Conservation (phyloP, 2,888 invertebrate species). For the Pyralis farinalis region DNA sequence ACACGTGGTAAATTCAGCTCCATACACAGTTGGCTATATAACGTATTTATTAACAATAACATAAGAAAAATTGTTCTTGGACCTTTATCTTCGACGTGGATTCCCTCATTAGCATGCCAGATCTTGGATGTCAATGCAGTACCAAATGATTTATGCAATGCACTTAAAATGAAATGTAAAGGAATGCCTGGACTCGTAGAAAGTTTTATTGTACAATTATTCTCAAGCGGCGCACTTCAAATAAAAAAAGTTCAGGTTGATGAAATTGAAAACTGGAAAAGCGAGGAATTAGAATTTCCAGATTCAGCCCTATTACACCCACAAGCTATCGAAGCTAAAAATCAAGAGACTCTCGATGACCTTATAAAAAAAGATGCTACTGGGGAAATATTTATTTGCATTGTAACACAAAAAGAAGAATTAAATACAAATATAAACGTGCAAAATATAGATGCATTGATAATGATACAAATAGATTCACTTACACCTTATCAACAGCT, state of each 20-base stretch:
- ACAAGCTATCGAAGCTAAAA: conserved; percentile 47
- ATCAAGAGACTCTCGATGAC: conserved; percentile 49
- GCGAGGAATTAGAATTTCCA: conserved; percentile 60
- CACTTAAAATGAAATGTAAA: conserved; percentile 63
- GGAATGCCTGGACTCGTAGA: conserved; percentile 78
- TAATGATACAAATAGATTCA: conserved; percentile 79
- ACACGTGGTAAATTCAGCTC: conserved; percentile 59
- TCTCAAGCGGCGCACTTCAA: conserved; percentile 68
- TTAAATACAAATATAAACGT: conserved; percentile 56
- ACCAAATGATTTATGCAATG: conserved; percentile 70
- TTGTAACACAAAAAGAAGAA: conserved; percentile 52
- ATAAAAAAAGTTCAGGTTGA: conserved; percentile 42
- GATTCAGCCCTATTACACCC: conserved; percentile 44
- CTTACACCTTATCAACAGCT: conserved; percentile 81
- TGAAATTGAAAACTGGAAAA: conserved; percentile 38
- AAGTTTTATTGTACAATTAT: conserved; percentile 69
- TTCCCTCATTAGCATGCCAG: conserved; percentile 81
- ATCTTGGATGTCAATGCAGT: conserved; percentile 81
- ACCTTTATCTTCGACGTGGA: conserved; percentile 53
- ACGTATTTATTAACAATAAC: conserved; percentile 53
- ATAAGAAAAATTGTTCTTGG: conserved; percentile 65
- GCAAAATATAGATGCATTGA: conserved; percentile 67
- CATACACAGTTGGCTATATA: conserved; percentile 62
- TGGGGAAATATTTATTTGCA: conserved; percentile 49
- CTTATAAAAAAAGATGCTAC: conserved; percentile 39